Base-by-base conservation (phyloP, 2,888 invertebrate genomes). In the Pollenia labialis region DNA sequence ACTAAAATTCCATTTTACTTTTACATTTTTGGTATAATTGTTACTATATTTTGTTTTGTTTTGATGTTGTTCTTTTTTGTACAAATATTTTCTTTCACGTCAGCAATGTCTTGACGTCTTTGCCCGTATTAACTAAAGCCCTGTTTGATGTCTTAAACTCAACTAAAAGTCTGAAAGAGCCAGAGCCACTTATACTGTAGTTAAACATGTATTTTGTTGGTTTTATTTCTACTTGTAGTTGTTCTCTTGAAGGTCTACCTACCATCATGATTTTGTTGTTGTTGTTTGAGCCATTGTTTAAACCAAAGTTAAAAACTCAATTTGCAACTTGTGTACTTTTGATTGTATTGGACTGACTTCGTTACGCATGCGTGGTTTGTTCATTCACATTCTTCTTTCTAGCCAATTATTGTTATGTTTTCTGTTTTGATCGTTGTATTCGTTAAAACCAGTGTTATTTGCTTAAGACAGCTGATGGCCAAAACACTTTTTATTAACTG, bases 361-460 rank as follows among this genome's bases (percentile, higher is more conserved):
- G 87, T 72, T 85, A 69, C 76, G 81, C 83, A 81, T 85, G 83
- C 79, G 79, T 50, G 76, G 18, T 68, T 81, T 66, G 50, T 14
- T 40, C 2, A 11, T 2, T 68, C 68, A 18, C 14, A 40, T 44
- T 56, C 42, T 50, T 69, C 4, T n/a, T 54, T 16, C n/a, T 40
- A 2, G 46, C 9, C 44, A 16, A 75, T 18, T 8, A 81, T 81
- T 72, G 69, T 54, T 81, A 40, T 0, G 16, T 2, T 60, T 56
- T 87, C 82, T 87, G 88, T 87, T 88, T 86, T 88, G 87, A 77
- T 86, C 58, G 56, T 60, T 72, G 16, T 71, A 10, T 58, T 60
- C 84, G 76, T 58, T 12, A n/a, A 89, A 91, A 91, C 91, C 89
- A 88, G 86, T 88, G 88, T 42, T 89, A 44, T 85, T 69, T 54